Conservation (phyloP, 2,797 vertebrate genomes). For the Darevskia nairensis region DNA sequence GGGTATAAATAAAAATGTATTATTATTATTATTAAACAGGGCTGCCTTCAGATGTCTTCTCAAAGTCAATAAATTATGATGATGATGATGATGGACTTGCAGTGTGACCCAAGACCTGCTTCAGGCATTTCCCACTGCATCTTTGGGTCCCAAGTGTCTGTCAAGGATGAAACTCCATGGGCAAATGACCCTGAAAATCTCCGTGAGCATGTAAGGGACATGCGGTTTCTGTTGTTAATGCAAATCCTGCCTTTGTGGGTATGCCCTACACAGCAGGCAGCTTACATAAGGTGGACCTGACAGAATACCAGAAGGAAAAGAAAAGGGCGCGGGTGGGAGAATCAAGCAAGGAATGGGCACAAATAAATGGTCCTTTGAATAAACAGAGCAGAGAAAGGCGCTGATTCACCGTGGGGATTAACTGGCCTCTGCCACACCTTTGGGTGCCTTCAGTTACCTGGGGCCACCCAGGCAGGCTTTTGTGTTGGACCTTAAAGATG, state of each 20-base stretch:
- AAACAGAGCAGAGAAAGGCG: slow-evolving; percentile 14
- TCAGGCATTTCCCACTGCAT: neutral
- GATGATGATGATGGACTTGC: neutral
- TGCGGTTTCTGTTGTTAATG: neutral
- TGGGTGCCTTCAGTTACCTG: accelerated
- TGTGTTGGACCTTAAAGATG: neutral
- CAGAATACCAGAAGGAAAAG: neutral
- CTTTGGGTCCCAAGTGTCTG: no score
- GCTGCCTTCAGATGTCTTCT: no score
- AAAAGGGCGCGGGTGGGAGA: slow-evolving; percentile 8
- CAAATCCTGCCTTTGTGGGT: accelerated
- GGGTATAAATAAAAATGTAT: no score
- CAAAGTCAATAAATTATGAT: no score
- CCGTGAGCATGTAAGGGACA: accelerated
- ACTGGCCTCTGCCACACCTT: neutral
- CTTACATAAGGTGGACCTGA: slow-evolving; percentile 16
- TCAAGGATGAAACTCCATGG: neutral
- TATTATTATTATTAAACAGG: no score
- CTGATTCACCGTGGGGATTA: neutral
- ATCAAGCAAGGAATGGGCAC: neutral
- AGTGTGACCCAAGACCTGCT: neutral
- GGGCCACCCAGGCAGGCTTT: neutral
- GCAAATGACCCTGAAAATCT: neutral
- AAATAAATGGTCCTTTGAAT: neutral
- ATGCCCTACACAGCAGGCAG: accelerated